Conservation (phyloP, 35 echinoderm and acorn worm genomes). For the Chiridota heheva region DNA sequence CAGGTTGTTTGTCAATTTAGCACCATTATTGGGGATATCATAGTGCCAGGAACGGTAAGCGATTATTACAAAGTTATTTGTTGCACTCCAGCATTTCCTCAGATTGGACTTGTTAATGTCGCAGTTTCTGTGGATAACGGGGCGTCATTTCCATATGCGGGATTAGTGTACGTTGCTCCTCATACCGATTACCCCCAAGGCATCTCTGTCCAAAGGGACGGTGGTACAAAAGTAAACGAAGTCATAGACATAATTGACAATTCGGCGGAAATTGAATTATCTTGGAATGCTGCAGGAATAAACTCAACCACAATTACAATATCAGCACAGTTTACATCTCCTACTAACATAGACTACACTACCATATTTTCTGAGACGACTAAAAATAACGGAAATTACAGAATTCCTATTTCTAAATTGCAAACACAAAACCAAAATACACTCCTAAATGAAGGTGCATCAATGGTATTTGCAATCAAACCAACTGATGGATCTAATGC, state of each 20-base stretch:
- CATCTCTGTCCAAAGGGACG: background rate
- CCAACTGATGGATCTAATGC: background rate
- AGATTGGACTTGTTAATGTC: constrained; percentile 28
- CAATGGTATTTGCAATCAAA: constrained; percentile 9
- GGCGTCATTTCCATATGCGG: constrained; percentile 44
- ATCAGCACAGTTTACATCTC: background rate
- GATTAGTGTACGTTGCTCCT: constrained; percentile 29
- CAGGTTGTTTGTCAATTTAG: constrained; percentile 27
- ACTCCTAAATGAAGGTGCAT: background rate
- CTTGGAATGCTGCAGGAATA: constrained; percentile 25
- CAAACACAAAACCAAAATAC: background rate
- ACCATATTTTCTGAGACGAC: background rate
- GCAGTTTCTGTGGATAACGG: constrained; percentile 24
- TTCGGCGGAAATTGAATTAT: constrained; percentile 13
- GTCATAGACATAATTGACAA: constrained; percentile 24
- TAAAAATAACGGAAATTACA: constrained; percentile 21
- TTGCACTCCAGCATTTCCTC: constrained; percentile 41
- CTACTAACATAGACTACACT: constrained; percentile 1
- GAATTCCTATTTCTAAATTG: background rate
- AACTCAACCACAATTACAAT: background rate
- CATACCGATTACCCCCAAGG: constrained; percentile 45
- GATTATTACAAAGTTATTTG: constrained; percentile 41
- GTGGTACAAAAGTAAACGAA: constrained; percentile 14
- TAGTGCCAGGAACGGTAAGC: background rate
- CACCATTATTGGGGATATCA: background rate